Evolutionary conservation across 2,888 invertebrate genomes (phyloP), one percentile per base, ranked within the genome.

Genomic region (Laspeyria flexula): DNA sequence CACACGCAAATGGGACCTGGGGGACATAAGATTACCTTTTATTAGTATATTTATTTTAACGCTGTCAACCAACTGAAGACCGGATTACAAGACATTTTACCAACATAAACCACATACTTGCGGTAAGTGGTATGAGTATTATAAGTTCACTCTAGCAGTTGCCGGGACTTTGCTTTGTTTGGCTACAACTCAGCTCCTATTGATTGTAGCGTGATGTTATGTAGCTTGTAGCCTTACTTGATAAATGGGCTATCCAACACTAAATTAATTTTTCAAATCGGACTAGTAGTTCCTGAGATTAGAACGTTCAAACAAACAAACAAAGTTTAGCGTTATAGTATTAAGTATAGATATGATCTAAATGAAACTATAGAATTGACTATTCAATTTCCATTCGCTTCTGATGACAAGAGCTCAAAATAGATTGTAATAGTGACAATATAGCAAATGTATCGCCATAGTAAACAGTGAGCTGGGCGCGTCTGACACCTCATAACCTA

Each of bases 401-500:
- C 4, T 11, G 30, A 21, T 3, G 21, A 3, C 21, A 5, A n/a
- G n/a, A n/a, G 21, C 5, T 21, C 2, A 21, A 21, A 21, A 21
- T 21, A 12, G 10, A 35, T 27, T 35, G 9, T 5, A 18, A 25
- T 15, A 6, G 16, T 41, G 37, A 43, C 34, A 59, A 55, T 55
- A 40, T 44, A 21, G 39, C 29, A 51, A 54, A 50, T 52, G 49
- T 42, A 38, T 18, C 25, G 37, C 7, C 30, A 18, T 45, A 41
- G 42, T 37, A 60, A 55, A 69, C 60, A 61, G 55, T 39, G 30
- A 27, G 18, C 11, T 27, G 49, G 69, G 66, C 56, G 65, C 53
- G 70, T 56, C 64, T 27, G 55, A 57, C 67, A 62, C 71, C 71
- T 56, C 57, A 74, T 79, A 75, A 80, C 80, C 73, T 65, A 70